A percentile compares a stretch with the other conserved stretches of the same genome.
Evolutionary conservation across 2,797 vertebrate species (phyloP).

Genomic region (Trichosurus vulpecula): DNA sequence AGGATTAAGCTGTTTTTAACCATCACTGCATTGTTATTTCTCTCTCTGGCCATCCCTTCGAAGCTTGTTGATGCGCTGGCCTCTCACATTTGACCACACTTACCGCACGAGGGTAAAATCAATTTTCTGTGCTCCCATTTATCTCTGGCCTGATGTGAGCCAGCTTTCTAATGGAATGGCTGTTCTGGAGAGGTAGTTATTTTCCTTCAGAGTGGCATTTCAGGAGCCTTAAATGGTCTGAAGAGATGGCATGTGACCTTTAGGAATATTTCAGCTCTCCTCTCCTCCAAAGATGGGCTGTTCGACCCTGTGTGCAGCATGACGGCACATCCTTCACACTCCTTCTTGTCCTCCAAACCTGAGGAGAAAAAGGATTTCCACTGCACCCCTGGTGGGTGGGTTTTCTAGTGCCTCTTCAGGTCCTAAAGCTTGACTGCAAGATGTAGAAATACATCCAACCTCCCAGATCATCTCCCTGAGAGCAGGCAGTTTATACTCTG

Average conservation of each 20-base stretch:
- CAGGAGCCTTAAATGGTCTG: constrained; percentile 83
- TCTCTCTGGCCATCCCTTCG: constrained; percentile 55
- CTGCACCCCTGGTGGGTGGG: background rate
- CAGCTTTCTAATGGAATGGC: constrained; percentile 83
- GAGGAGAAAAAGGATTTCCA: background rate
- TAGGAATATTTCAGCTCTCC: constrained; percentile 83
- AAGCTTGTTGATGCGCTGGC: constrained; percentile 79
- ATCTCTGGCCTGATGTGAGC: constrained; percentile 84
- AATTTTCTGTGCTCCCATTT: constrained; percentile 86
- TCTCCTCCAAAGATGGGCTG: constrained; percentile 75
- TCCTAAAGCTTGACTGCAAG: background rate
- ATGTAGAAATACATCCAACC: background rate
- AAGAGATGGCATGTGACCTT: constrained; percentile 84
- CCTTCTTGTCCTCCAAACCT: constrained; percentile 23
- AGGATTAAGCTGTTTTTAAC: constrained; percentile 76
- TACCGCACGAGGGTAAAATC: constrained; percentile 85
- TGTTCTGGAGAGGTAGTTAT: constrained; percentile 84
- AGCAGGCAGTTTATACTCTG: background rate
- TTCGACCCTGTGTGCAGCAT: constrained; percentile 75
- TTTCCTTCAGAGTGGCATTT: constrained; percentile 86
- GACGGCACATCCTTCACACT: constrained; percentile 10
- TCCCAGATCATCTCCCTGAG: background rate
- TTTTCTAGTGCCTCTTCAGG: background rate
- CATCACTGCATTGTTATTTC: constrained; percentile 74
- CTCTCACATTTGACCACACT: constrained; percentile 86